phyloP scores from a whole-genome alignment of 2,888 invertebrate genomes.

The Stenodema calcarata region DNA sequence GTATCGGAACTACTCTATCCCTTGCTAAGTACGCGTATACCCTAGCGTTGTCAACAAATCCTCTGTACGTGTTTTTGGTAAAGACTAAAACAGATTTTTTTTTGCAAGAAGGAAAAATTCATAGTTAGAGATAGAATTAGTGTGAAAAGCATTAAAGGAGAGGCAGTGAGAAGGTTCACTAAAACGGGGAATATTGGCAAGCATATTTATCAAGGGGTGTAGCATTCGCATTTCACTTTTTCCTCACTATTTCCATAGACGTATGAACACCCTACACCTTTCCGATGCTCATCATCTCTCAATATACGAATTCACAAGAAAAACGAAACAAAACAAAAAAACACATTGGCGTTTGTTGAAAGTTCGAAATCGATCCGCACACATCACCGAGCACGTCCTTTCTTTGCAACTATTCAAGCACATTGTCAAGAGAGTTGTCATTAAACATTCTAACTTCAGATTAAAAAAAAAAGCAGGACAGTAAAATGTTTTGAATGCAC shows the following conservation, averaged over 20 bases:
- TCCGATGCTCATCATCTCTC: not conserved
- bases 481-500: constrained; percentile 1
- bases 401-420: constrained; percentile 21
- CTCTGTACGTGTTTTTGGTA: too few species aligned
- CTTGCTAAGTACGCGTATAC: too few species aligned
- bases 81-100: too few species aligned
- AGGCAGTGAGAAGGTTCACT: not conserved
- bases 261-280: not conserved
- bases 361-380: not conserved
- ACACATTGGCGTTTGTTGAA: not conserved
- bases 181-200: not conserved
- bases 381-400: not conserved
- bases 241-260: not conserved
- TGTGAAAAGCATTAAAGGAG: not conserved
- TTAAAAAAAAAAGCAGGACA: not conserved
- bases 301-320: too few species aligned
- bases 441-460: not conserved
- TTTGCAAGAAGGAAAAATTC: not conserved
- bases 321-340: too few species aligned
- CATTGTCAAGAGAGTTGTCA: not conserved
- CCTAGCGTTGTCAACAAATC: too few species aligned
- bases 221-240: not conserved
- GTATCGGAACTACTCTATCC: too few species aligned
- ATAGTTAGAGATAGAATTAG: not conserved
- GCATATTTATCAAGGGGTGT: not conserved